Percentiles rank a stretch among this genome's conserved stretches.
Conservation (phyloP, 1,140 invertebrate species). For the Gyrodactylus bullatarudis region DNA sequence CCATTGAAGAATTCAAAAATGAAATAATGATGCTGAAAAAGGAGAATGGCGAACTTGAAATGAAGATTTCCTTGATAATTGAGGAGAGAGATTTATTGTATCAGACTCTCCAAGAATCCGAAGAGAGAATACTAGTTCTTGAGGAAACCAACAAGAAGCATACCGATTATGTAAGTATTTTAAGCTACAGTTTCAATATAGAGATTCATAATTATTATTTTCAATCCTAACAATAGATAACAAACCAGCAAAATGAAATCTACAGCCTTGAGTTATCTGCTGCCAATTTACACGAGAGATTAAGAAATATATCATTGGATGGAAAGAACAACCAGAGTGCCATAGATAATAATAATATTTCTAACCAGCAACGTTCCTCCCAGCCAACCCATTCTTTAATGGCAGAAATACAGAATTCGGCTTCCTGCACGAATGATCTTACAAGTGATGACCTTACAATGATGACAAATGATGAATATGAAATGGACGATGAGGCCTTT, state of each 20-base stretch:
- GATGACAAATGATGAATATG: not conserved
- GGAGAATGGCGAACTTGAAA: not conserved
- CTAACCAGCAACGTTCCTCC: too few species aligned
- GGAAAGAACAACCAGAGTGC: not conserved
- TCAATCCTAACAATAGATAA: not conserved
- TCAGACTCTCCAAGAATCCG: not conserved
- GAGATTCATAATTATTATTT: not conserved
- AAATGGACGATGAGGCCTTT: not conserved
- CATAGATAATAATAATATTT: not conserved
- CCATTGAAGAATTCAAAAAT: not conserved
- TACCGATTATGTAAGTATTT: not conserved
- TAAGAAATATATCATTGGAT: not conserved
- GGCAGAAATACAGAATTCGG: not conserved
- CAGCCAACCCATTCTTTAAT: not conserved
- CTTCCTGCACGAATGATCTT: not conserved
- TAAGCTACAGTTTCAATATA: not conserved
- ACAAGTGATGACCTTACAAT: not conserved
- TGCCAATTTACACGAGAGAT: not conserved
- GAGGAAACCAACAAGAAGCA: not conserved
- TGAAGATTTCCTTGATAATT: not conserved
- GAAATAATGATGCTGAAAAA: not conserved
- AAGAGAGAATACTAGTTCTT: not conserved
- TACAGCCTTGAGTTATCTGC: not conserved
- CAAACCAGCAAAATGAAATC: not conserved
- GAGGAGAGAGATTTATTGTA: not conserved